Evolutionary conservation across 1,140 invertebrate species (phyloP).

Genomic region (Phortica variegata): DNA sequence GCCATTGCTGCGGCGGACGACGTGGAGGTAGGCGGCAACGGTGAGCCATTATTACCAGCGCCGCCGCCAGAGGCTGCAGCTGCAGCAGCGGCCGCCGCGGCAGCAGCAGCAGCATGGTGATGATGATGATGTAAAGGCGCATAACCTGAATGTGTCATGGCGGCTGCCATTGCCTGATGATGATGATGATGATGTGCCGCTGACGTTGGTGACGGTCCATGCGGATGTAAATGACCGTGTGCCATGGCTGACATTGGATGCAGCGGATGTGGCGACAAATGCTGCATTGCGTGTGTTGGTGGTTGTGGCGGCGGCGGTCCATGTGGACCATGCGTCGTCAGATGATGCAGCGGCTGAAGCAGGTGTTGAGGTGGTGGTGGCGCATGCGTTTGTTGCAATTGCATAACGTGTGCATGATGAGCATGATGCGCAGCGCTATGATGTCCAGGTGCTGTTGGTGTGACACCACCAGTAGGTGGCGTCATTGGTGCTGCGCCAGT

Average conservation of each 20-base stretch:
- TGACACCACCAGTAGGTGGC: too few species aligned
- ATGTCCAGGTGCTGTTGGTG: too few species aligned
- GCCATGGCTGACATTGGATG: too few species aligned
- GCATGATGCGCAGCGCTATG: too few species aligned
- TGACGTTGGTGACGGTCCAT: conserved; percentile 10
- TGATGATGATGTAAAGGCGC: neutral
- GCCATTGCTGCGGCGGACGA: conserved; percentile 21
- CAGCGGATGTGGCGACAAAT: conserved; percentile 27
- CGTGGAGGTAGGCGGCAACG: conserved; percentile 3
- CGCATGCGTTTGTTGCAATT: conserved; percentile 24
- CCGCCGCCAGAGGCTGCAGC: conserved; percentile 33
- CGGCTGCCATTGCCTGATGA: neutral
- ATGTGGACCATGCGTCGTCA: conserved; percentile 18
- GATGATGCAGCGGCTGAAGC: conserved; percentile 27
- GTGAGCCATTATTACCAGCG: conserved; percentile 28
- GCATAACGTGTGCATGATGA: too few species aligned
- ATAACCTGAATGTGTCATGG: too few species aligned
- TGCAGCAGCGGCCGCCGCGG: conserved; percentile 11
- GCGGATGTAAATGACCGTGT: conserved; percentile 4
- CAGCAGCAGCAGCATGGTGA: neutral
- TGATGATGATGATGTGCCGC: conserved; percentile 20
- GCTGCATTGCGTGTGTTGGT: conserved; percentile 10
- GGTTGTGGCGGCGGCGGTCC: conserved; percentile 12
- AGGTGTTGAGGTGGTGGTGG: conserved; percentile 33
- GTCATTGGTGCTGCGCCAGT: conserved; percentile 22